Base-by-base conservation (phyloP, 2,888 invertebrate species). In the Eupithecia tripunctaria region DNA sequence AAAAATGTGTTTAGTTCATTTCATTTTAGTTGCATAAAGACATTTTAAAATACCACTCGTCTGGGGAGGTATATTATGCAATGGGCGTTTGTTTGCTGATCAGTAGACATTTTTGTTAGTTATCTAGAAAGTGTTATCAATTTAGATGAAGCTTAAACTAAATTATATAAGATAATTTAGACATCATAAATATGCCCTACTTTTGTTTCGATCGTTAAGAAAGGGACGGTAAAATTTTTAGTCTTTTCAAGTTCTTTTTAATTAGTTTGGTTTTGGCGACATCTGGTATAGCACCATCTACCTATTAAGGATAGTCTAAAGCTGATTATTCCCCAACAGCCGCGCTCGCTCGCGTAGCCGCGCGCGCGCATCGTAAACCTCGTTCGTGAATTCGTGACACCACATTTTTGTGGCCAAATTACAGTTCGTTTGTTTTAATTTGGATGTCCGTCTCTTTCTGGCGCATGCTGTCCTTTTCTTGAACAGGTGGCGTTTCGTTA, bases 351-450 rank as follows among this genome's bases (percentile, higher is more conserved):
- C n/a, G 47, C 47, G 47, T 2, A 21, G 32, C 67, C 36, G 56
- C 73, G 72, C 71, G 65, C 47, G 67, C 73, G 65, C 67, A 47
- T 72, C 75, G 73, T 79, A 78, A 77, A 76, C 78, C 76, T 76
- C 76, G 36, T 72, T 76, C 36, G 74, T 72, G 64, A 63, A 68
- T 74, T 69, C 75, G 75, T 74, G 75, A 74, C 75, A 72, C 76
- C 73, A 76, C 76, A 77, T 78, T 78, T 79, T 75, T 78, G 75
- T 76, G 73, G 70, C 67, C 75, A 76, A 76, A 75, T 74, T 74
- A 77, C 79, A 74, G 77, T 78, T 79, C 71, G 68, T 71, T 75
- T 75, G 70, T 76, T 74, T 75, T 76, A 78, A 75, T 75, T 75
- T 71, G 67, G 56, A 43, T n/a, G 18, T 56, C 32, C 41, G 51